Base-by-base conservation (phyloP, 1,140 invertebrate species). In the Cephus cinctus region DNA sequence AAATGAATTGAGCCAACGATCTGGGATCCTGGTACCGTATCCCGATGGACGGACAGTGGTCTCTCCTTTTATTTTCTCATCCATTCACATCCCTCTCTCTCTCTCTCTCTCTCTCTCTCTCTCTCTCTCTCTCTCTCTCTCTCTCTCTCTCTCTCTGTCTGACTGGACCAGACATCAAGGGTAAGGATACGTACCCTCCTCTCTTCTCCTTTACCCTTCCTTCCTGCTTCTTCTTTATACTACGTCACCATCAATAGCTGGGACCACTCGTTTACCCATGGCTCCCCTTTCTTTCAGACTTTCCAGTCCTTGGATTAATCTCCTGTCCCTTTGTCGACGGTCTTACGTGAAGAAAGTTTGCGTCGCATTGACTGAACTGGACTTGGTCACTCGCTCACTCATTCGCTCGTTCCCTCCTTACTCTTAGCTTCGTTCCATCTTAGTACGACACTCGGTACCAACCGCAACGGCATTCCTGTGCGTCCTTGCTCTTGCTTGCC, bases 351-450 rank as follows among this genome's bases (percentile, higher is more conserved):
- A 39, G 23, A 31, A 39, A 39, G 22, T 31, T 42, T 51, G 27
- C 16, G 40, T 42, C 14, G 40, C 4, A 22, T 11, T 4, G 40
- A 6, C 25, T n/a, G 6, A 27, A 27, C 25, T 27, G 25, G 40
- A 55, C 40, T 59, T 55, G 52, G 58, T 59, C 48, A 43, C 20
- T 51, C 47, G n/a, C n/a, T 58, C 52, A 39, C 52, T 54, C 12
- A 16, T 40, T 39, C 25, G 55, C 27, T n/a, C n/a, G 47, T 23
- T 46, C 45, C 46, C 30, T 48, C 19, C 38, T 48, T 35, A 19
- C 31, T 43, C 30, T 50, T n/a, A n/a, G n/a, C 34, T 36, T 15
- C 35, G 39, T 23, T 44, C 18, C 11, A 39, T 27, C 23, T 12
- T 9, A 11, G 15, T 32, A 42, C 39, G 45, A 53, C 51, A 53